A percentile compares a stretch with the other conserved stretches of the same genome.
Evolutionary conservation across 2,113 vertebrate genomes (phyloP).

Genomic region (Pachycephala philippinensis): DNA sequence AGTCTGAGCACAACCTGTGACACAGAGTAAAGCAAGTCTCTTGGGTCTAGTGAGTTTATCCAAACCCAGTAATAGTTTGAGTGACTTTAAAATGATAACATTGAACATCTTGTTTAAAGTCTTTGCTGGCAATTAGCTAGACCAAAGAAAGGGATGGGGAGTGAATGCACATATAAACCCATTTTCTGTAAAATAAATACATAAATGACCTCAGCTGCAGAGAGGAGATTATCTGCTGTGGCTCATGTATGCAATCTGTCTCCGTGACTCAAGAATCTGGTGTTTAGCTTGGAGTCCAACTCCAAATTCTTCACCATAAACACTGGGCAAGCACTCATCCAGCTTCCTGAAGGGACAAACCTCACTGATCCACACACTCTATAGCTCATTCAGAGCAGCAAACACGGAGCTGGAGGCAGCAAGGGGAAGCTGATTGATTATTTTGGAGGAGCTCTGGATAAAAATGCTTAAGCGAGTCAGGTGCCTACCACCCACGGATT

Average conservation of each 20-base stretch:
- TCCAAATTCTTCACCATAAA: slow-evolving; percentile 34
- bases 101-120: slow-evolving; percentile 6
- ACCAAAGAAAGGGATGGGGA: background rate
- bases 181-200: slow-evolving; percentile 13
- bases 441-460: slow-evolving; percentile 9
- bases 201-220: slow-evolving; percentile 2
- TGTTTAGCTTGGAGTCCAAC: slow-evolving; percentile 25
- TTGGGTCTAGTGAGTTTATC: background rate
- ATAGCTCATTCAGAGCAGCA: slow-evolving; percentile 5
- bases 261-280: background rate
- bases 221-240: slow-evolving; percentile 14
- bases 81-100: background rate
- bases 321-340: background rate
- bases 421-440: slow-evolving; percentile 6
- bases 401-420: background rate
- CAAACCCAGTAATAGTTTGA: slow-evolving; percentile 25
- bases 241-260: background rate
- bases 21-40: slow-evolving; percentile 16
- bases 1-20: slow-evolving; percentile 10
- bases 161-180: background rate
- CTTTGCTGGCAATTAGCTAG: slow-evolving; percentile 6
- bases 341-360: slow-evolving; percentile 2
- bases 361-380: background rate
- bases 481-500: slow-evolving; percentile 2
- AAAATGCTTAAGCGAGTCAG: slow-evolving; percentile 1